Percentiles rank a stretch among this genome's conserved stretches.
phyloP scores from a whole-genome alignment of 2,113 vertebrate genomes.

The Oncorhynchus clarkii region DNA sequence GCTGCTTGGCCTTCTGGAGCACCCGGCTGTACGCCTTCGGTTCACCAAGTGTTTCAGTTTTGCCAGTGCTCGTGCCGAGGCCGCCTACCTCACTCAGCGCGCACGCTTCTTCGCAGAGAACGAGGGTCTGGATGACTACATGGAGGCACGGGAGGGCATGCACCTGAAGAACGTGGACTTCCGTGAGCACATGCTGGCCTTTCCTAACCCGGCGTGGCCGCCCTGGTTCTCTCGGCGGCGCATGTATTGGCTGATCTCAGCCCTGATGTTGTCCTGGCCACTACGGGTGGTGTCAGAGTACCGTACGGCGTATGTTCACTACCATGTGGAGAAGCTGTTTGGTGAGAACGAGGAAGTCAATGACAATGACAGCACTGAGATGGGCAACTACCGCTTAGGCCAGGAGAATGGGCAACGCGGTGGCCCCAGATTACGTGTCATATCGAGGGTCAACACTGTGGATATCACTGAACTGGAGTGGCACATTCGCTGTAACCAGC shows the following conservation, averaged over 20 bases:
- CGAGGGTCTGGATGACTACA: constrained; percentile 79
- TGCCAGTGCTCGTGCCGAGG: constrained; percentile 72
- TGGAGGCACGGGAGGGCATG: constrained; percentile 81
- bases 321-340: constrained; percentile 81
- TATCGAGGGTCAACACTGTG: constrained; percentile 76
- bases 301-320: constrained; percentile 76
- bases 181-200: constrained; percentile 75
- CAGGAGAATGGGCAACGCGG: constrained; percentile 31
- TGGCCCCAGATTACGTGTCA: constrained; percentile 41
- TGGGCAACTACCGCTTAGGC: constrained; percentile 39
- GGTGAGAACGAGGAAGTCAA: constrained; percentile 64
- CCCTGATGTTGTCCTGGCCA: constrained; percentile 74
- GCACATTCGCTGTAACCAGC: constrained; percentile 81
- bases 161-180: constrained; percentile 80
- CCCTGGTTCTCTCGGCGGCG: constrained; percentile 76
- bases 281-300: constrained; percentile 72
- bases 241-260: constrained; percentile 75
- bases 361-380: constrained; percentile 47
- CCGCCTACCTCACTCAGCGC: constrained; percentile 75
- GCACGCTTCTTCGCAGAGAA: constrained; percentile 78
- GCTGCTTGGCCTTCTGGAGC: constrained; percentile 69
- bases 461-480: constrained; percentile 80
- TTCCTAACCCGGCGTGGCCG: constrained; percentile 68
- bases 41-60: constrained; percentile 82
- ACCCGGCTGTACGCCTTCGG: constrained; percentile 67